Evolutionary conservation across 1,140 invertebrate genomes (phyloP), one percentile per base, ranked within the genome.

Genomic region (Lepidurus apus): DNA sequence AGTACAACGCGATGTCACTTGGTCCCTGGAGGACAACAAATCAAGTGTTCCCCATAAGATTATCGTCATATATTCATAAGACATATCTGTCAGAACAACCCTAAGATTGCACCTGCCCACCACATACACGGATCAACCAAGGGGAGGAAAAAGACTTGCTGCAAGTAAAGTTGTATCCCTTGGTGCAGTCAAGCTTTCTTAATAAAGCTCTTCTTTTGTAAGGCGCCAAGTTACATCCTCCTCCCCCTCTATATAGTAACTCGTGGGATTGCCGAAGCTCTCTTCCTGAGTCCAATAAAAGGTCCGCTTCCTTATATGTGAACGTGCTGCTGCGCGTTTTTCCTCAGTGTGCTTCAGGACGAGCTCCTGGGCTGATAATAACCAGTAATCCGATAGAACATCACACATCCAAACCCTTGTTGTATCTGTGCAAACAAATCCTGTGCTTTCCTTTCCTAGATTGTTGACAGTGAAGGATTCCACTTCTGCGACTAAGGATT

Each of bases 281-380:
- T 65, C 53, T 65, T 65, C 53, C 53, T 21, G 53, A 65, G 53
- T 65, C 53, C 53, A 65, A 65, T 65, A 65, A 17, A 65, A 65
- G 53, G 53, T 65, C 21, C 53, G 53, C 53, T 65, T 65, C 53
- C 53, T 65, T 65, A 65, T 65, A 65, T 65, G 53, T 65, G 53
- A 65, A 65, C 53, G 53, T 65, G 53, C 53, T 65, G 53, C 53
- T 65, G 53, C 53, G 53, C 53, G 53, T 65, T 65, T 65, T 65
- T 65, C 53, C 53, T 65, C 53, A 65, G 53, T 65, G 21, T 65
- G 53, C 53, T 65, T 13, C 17, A 65, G 53, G 53, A 65, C 53
- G 53, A 65, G 53, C 53, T 65, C 17, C 53, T 65, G 53, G 17
- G 53, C 17, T 21, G 53, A 21, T 65, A 65, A 7, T 65, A 65